Evolutionary conservation across 2,797 vertebrate species (phyloP).

Genomic region (Gallinago solitaria): DNA sequence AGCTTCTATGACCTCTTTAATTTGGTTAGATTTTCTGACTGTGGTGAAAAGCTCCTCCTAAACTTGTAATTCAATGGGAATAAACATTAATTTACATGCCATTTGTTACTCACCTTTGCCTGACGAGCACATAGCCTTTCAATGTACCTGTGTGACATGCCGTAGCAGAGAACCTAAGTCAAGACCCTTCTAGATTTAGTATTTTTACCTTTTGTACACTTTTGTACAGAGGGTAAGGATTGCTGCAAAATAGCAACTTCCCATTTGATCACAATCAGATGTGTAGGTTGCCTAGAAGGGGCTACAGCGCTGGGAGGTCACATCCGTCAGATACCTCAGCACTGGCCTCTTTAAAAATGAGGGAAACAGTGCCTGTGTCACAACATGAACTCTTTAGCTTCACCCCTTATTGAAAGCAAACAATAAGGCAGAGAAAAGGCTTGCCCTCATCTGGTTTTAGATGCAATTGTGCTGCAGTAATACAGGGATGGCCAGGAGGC

Average conservation of each 20-base stretch:
- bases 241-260: neutral
- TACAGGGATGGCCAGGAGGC: neutral
- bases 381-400: neutral
- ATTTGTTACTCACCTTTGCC: neutral
- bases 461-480: neutral
- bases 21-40: neutral
- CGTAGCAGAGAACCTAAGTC: neutral
- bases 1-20: neutral
- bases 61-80: fast-evolving
- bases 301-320: neutral
- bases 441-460: neutral
- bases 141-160: neutral
- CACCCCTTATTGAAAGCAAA: neutral
- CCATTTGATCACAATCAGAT: neutral
- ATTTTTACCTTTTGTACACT: neutral
- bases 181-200: neutral
- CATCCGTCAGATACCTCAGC: neutral
- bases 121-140: neutral
- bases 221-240: neutral
- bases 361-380: neutral
- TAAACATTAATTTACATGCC: neutral
- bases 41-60: neutral
- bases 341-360: neutral
- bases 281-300: neutral
- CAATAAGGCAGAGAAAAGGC: neutral